phyloP scores from a whole-genome alignment of 2,113 vertebrate genomes.

The Myotis lucifugus region DNA sequence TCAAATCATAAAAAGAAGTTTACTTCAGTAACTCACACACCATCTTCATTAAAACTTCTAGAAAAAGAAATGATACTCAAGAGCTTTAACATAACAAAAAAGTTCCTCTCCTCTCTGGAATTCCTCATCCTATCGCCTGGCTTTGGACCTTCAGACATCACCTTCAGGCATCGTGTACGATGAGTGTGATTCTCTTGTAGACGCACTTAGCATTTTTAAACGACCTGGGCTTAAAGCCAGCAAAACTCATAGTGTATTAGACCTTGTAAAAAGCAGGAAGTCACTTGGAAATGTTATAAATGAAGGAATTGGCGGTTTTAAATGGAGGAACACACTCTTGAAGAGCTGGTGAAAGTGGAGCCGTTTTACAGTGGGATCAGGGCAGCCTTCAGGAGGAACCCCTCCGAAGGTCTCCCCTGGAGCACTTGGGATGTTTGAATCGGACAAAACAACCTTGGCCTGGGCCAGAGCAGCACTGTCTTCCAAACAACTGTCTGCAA shows the following conservation, averaged over 20 bases:
- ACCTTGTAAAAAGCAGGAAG: not conserved
- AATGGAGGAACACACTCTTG: not conserved
- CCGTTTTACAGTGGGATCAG: not conserved
- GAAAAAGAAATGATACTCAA: conserved; percentile 55
- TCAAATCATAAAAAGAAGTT: conserved; percentile 47
- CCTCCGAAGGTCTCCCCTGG: not conserved
- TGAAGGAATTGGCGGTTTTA: conserved; percentile 15
- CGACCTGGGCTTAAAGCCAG: not conserved
- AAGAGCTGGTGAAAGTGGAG: not conserved
- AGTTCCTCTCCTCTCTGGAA: conserved; percentile 11
- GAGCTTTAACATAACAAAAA: conserved; percentile 40
- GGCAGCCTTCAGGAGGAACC: not conserved
- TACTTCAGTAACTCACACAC: conserved; percentile 61
- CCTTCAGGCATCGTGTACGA: not conserved
- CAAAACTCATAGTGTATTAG: not conserved
- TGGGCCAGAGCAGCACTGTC: not conserved
- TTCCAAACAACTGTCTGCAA: not conserved
- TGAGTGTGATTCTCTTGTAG: not conserved
- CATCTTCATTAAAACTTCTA: conserved; percentile 74
- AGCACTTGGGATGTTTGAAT: not conserved
- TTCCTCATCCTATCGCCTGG: not conserved
- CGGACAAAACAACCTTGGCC: not conserved
- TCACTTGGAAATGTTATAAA: not conserved
- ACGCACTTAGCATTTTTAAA: conserved; percentile 53
- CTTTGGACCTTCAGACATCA: conserved; percentile 66